phyloP scores from a whole-genome alignment of 2,113 vertebrate species.

The Menidia beryllina region DNA sequence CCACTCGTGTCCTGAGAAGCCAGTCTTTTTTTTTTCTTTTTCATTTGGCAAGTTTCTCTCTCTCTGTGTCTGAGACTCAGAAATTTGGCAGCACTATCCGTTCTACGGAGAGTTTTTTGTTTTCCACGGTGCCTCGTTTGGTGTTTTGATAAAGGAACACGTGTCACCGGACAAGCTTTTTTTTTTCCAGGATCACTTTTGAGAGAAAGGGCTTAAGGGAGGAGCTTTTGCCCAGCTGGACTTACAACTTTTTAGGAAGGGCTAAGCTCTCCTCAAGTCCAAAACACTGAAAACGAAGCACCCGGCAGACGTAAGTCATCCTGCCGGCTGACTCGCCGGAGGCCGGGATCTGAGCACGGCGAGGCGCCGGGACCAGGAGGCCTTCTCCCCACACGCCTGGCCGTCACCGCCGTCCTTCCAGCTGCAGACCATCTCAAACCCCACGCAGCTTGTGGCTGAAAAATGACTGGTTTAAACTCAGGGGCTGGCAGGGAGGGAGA shows the following conservation, averaged over 20 bases:
- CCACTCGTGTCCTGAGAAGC: constrained; percentile 69
- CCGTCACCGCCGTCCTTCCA: constrained; percentile 37
- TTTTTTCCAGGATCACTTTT: constrained; percentile 51
- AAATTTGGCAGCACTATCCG: constrained; percentile 49
- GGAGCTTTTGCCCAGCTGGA: constrained; percentile 49
- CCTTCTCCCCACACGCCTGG: constrained; percentile 39
- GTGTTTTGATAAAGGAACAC: constrained; percentile 62
- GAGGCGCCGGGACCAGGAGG: constrained; percentile 21
- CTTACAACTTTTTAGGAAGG: too few relatives aligned
- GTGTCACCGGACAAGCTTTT: constrained; percentile 50
- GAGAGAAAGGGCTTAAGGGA: constrained; percentile 35
- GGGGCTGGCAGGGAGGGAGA: constrained; percentile 19
- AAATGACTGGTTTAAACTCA: constrained; percentile 23
- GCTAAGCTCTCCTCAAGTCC: constrained; percentile 42
- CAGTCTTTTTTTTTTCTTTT: too few relatives aligned
- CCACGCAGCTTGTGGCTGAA: constrained; percentile 27
- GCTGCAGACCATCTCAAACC: constrained; percentile 33
- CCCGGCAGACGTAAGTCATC: constrained; percentile 41
- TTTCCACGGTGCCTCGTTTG: constrained; percentile 61
- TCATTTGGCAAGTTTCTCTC: too few relatives aligned
- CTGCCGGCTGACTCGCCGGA: constrained; percentile 21
- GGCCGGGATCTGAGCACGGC: constrained; percentile 44
- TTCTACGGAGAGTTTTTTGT: constrained; percentile 56
- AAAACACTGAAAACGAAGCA: constrained; percentile 44
- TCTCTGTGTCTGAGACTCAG: constrained; percentile 55